Evolutionary conservation across 2,888 invertebrate species (phyloP).

Genomic region (Amorpha juglandis): DNA sequence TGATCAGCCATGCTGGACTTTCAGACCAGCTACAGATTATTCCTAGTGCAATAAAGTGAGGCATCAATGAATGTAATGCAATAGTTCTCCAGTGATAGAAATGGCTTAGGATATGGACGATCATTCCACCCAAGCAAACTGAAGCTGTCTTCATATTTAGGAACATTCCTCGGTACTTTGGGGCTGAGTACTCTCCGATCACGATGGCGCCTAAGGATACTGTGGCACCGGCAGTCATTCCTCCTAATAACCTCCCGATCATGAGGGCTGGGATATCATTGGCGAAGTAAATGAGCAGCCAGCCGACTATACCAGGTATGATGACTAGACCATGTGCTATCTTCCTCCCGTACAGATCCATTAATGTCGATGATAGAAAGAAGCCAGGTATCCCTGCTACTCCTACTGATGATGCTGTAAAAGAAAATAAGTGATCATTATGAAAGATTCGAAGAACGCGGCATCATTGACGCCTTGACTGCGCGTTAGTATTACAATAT

Average conservation of each 20-base stretch:
- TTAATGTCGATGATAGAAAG: constrained; percentile 21
- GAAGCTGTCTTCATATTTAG: constrained; percentile 42
- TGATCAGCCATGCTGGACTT: constrained; percentile 45
- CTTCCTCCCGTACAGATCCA: constrained; percentile 30
- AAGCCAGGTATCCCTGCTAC: constrained; percentile 29
- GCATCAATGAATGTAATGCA: constrained; percentile 40
- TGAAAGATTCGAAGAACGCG: no score
- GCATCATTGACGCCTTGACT: no score
- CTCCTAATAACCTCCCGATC: constrained; percentile 42
- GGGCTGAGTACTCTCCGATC: constrained; percentile 46
- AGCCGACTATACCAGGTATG: constrained; percentile 39
- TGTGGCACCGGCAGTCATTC: constrained; percentile 39
- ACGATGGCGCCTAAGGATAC: constrained; percentile 42
- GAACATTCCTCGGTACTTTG: constrained; percentile 44
- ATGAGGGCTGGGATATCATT: constrained; percentile 40
- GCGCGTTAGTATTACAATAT: no score
- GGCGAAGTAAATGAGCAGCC: constrained; percentile 44
- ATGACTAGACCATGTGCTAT: constrained; percentile 25
- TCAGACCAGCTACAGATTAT: constrained; percentile 47
- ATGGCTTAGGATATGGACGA: constrained; percentile 42
- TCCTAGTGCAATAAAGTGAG: constrained; percentile 32
- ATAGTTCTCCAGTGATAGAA: constrained; percentile 46
- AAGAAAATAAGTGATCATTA: background rate
- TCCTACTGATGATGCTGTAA: constrained; percentile 30
- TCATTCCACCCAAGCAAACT: constrained; percentile 36